A percentile compares a stretch with the other conserved stretches of the same genome.
Conservation (phyloP, 2,888 invertebrate species). For the Coenonympha arcania region DNA sequence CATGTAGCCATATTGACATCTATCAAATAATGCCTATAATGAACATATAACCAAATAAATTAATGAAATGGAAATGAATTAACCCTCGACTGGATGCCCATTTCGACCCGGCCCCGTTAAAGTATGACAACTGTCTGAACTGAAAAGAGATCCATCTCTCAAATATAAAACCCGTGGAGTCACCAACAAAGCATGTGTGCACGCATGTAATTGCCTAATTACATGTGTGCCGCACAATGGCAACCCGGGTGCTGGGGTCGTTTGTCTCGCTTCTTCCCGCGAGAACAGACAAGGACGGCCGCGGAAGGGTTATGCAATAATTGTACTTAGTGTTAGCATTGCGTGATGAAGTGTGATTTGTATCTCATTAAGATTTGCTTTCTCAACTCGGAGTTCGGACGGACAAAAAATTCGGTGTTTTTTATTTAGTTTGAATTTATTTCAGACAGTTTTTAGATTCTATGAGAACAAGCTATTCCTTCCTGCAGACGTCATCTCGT, state of each 20-base stretch:
- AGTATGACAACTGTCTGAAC: not conserved
- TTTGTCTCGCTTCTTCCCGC: slow-evolving; percentile 1
- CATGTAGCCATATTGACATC: too few species aligned
- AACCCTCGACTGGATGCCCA: too few species aligned
- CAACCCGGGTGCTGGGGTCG: slow-evolving; percentile 10
- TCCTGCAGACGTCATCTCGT: too few species aligned
- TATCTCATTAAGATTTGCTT: slow-evolving; percentile 5
- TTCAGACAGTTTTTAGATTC: too few species aligned
- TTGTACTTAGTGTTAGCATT: not conserved
- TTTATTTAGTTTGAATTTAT: too few species aligned
- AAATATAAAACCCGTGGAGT: not conserved
- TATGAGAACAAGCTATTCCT: too few species aligned
- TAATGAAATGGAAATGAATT: too few species aligned
- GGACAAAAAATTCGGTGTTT: too few species aligned
- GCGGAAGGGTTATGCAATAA: not conserved
- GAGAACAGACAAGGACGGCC: not conserved
- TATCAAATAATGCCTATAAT: too few species aligned
- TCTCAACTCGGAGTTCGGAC: too few species aligned
- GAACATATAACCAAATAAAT: too few species aligned
- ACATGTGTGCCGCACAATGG: slow-evolving; percentile 11
- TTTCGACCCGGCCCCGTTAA: not conserved
- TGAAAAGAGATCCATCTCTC: not conserved
- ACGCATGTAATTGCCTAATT: slow-evolving; percentile 14
- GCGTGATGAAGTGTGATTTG: slow-evolving; percentile 4
- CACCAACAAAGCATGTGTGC: slow-evolving; percentile 8